Base-by-base conservation (phyloP, 2,113 vertebrate species). In the Rhinolophus sinicus region DNA sequence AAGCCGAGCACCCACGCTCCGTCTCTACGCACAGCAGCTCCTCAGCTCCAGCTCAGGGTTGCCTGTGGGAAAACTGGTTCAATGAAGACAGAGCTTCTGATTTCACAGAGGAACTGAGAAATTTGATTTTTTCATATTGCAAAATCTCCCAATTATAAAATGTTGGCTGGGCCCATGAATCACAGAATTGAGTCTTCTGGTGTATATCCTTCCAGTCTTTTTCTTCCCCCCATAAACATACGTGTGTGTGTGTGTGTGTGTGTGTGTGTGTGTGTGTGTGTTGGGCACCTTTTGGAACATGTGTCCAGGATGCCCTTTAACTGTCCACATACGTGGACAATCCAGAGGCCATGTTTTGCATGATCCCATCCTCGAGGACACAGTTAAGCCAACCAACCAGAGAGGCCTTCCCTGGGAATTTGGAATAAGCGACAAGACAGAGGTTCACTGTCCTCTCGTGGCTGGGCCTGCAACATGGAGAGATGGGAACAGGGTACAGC, bases 1-100 rank as follows among this genome's bases (percentile, higher is more conserved):
- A 26, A 13, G 38, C 1, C 8, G 11, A 3, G 5, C 11, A 2
- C 28, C 70, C 2, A 14, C 1, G 4, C 24, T 22, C 35, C 13
- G 13, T 58, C 12, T 3, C 21, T 33, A 52, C 0, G 8, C 60
- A n/a, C 7, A 9, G 47, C 35, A 19, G 6, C 28, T 7, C 30
- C 84, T 54, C 35, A 35, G 64, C 33, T 24, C 35, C 15, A 1
- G n/a, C 24, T 1, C 33, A 28, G 0, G 54, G 58, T 3, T 19
- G 58, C 50, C 22, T 21, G 6, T 16, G 52, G 52, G 33, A 60
- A 85, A 62, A 69, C 3, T 1, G 0, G 22, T 8, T 82, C n/a
- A 4, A 8, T 8, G 40, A 69, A 52, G 35, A 38, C 35, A 11
- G 21, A 13, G 1, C n/a, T 47, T 54, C 38, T 60, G 33, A 75